phyloP scores from a whole-genome alignment of 92 coral and sea anemone genomes.

The Metridium senile region DNA sequence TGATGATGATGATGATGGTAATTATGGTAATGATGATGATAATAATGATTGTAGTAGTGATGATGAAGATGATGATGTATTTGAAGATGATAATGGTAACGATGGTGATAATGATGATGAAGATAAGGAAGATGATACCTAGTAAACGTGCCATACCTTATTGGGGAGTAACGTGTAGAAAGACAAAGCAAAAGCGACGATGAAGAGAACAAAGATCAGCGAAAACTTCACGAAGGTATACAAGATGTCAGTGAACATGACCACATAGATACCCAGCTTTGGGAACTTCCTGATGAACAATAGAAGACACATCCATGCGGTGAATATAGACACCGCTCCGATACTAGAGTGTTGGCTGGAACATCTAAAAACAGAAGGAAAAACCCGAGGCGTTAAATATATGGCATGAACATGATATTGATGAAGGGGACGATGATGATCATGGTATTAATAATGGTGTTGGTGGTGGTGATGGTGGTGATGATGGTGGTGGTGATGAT shows the following conservation, averaged over 20 bases:
- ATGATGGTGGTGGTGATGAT: no score
- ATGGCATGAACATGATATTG: no score
- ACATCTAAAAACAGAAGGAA: no score
- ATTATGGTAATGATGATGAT: neutral
- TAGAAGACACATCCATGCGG: constrained; percentile 85
- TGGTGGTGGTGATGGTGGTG: no score
- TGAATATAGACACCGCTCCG: constrained; percentile 88
- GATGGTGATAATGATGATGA: neutral
- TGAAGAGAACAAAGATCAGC: constrained; percentile 72
- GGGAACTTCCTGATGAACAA: constrained; percentile 92
- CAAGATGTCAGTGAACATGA: constrained; percentile 93
- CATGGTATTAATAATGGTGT: no score
- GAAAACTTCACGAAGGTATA: constrained; percentile 76
- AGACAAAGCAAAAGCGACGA: constrained; percentile 81
- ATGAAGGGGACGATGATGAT: no score
- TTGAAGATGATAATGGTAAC: neutral
- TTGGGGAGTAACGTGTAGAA: constrained; percentile 70
- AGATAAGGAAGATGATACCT: neutral
- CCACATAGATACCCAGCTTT: constrained; percentile 93
- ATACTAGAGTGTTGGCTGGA: constrained; percentile 41
- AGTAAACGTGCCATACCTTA: no score
- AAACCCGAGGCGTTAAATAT: no score
- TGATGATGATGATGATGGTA: neutral
- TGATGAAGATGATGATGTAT: neutral
- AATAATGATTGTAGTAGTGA: neutral